These are phyloP conservation scores for Catostylus mosaicus DNA, from an alignment of 30 jellyfish, hydroid and myxozoan species.

Conservation along the genomic window DNA sequence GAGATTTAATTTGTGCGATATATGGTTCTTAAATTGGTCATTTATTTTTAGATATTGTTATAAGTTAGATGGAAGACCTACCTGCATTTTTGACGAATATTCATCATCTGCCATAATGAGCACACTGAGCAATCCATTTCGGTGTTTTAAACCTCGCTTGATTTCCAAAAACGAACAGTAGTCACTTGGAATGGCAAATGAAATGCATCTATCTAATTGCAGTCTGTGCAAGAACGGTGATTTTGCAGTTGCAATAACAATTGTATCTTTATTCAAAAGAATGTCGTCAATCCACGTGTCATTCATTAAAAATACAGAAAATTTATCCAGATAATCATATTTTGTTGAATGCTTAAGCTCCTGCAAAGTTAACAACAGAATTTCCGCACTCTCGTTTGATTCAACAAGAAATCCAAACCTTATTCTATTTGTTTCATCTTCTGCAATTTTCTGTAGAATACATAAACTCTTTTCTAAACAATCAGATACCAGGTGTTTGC, in stretches of 20 bases:
- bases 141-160: not conserved
- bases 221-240: not conserved
- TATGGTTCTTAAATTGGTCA: no score
- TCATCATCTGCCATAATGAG: constrained; percentile 11
- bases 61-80: not conserved
- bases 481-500: no score
- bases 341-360: not conserved
- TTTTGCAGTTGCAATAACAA: not conserved
- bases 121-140: constrained; percentile 4
- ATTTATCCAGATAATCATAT: not conserved
- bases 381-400: constrained; percentile 4
- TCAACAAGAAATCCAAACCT: constrained; percentile 26
- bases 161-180: constrained; percentile 16
- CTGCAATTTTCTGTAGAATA: not conserved
- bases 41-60: no score
- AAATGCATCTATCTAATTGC: not conserved
- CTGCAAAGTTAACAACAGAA: not conserved
- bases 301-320: not conserved
- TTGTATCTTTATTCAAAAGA: not conserved
- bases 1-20: no score
- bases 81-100: not conserved
- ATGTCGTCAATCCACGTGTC: not conserved
- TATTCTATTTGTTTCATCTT: not conserved
- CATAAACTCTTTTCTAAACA: not conserved
- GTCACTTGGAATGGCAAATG: constrained; percentile 16